Base-by-base conservation (phyloP, 2,888 invertebrate genomes). In the Cerceris ruficornis region DNA sequence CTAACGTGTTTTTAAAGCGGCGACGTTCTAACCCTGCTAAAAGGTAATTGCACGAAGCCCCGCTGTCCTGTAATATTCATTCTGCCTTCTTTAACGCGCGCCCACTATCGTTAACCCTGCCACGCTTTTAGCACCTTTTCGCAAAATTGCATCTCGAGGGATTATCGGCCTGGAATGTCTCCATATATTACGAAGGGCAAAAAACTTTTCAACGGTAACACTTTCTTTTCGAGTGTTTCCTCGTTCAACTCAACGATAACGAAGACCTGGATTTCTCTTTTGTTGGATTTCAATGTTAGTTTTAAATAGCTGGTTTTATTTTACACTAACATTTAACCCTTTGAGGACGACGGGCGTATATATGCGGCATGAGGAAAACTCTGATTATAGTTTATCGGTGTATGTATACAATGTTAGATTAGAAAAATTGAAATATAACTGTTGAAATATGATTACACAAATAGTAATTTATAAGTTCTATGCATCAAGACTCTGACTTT, bases 1-100 rank as follows among this genome's bases (percentile, higher is more conserved):
- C 49, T 62, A 49, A 62, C 28, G 61, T 46, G 28, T 62, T 62
- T 62, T 62, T 62, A 62, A 62, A 62, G 17, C 57, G 39, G 17
- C 28, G 9, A 57, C 57, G 57, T 57, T 17, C 13, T 28, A 9
- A 49, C 46, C 8, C 43, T 6, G 49, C 42, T 6, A 42, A 28
- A 49, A 57, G 57, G 49, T 55, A 46, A 58, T 28, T 55, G 39
- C 41, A 57, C 13, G 49, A 14, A 17, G 41, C 9, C 50, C 11
- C 14, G 59, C 15, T n/a, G 49, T 57, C 58, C 13, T 41, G 67
- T 55, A 49, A 57, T 58, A 58, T 67, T 46, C 58, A 49, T 67
- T 49, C 42, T 42, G 46, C 41, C 52, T 39, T 52, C 52, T 43
- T 42, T 43, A 60, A 60, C 43, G 7, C 42, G 17, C 54, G 9